Percentiles rank a stretch among this genome's conserved stretches.
Conservation (phyloP, 2,797 vertebrate genomes). For the Gila robusta region DNA sequence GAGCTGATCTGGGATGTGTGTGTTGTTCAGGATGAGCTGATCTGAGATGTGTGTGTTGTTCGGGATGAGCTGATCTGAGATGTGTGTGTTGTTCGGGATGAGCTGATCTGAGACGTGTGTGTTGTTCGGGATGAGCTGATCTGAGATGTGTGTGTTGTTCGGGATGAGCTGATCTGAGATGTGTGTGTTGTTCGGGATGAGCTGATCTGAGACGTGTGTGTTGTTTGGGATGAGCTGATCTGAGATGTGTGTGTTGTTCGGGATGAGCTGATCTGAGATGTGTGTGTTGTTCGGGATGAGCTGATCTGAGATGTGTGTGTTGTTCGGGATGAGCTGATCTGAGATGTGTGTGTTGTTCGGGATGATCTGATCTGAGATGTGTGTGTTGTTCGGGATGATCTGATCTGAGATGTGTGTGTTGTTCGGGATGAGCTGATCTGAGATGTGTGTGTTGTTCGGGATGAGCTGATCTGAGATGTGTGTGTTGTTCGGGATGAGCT, state of each 20-base stretch:
- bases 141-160: background rate
- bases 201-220: too few species aligned
- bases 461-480: background rate
- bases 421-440: too few species aligned
- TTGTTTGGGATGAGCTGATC: background rate
- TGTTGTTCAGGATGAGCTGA: background rate
- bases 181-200: background rate
- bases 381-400: too few species aligned
- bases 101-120: background rate
- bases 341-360: too few species aligned
- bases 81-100: too few species aligned
- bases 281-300: background rate
- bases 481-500: background rate
- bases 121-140: background rate
- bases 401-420: too few species aligned
- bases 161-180: background rate
- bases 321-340: too few species aligned
- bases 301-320: slow-evolving; percentile 13
- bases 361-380: too few species aligned
- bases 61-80: background rate
- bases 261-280: too few species aligned
- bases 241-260: slow-evolving; percentile 27
- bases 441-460: too few species aligned
- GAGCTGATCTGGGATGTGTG: background rate
- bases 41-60: background rate